Conservation (phyloP, 2,888 invertebrate genomes). For the Eupithecia subfuscata region DNA sequence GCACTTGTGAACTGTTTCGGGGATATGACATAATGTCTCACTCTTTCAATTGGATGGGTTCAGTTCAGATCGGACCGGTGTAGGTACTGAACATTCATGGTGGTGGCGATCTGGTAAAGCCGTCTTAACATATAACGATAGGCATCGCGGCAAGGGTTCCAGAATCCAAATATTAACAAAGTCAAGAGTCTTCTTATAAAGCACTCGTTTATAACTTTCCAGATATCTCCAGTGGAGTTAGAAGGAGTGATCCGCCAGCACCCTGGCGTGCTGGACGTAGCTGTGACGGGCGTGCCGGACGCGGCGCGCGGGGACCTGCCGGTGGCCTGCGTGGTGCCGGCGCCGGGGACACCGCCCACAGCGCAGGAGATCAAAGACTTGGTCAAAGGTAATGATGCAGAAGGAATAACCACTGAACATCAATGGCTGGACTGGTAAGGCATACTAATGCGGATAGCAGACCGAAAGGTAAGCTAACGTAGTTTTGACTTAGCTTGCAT, state of each 20-base stretch:
- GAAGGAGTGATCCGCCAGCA: slow-evolving; percentile 60
- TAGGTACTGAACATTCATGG: neutral
- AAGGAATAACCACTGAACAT: neutral
- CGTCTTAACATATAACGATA: too few relatives aligned
- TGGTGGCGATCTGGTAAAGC: neutral
- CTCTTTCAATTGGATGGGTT: too few relatives aligned
- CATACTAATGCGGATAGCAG: too few relatives aligned
- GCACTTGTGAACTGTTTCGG: too few relatives aligned
- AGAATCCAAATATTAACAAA: too few relatives aligned
- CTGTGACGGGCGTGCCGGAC: slow-evolving; percentile 60
- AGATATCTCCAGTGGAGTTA: slow-evolving; percentile 65
- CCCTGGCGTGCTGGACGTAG: slow-evolving; percentile 61
- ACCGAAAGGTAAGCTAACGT: too few relatives aligned
- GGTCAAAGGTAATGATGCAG: slow-evolving; percentile 55
- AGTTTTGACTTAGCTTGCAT: too few relatives aligned
- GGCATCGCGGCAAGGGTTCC: too few relatives aligned
- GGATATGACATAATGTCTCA: neutral
- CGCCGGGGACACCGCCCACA: slow-evolving; percentile 44
- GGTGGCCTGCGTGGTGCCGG: slow-evolving; percentile 60
- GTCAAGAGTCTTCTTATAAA: too few relatives aligned
- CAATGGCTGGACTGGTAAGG: too few relatives aligned
- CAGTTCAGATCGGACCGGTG: neutral
- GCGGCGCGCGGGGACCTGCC: slow-evolving; percentile 59
- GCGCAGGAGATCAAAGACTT: slow-evolving; percentile 63
- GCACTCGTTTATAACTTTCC: slow-evolving; percentile 9